Conservation (phyloP, 1,140 invertebrate species). For the Achroia grisella region DNA sequence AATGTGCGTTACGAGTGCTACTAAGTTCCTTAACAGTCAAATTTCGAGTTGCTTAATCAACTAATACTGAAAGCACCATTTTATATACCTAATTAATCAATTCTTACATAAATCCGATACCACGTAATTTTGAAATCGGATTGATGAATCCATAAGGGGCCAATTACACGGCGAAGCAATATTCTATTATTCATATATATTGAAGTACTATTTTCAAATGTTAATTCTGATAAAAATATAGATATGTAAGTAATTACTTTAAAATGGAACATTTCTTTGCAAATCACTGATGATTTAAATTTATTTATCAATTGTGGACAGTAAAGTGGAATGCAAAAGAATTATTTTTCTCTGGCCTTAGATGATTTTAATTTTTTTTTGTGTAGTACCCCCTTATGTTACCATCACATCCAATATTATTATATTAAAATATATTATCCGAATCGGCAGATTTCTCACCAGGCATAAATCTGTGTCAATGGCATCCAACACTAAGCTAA, state of each 20-base stretch:
- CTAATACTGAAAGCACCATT: conserved; percentile 72
- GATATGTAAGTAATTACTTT: too few relatives aligned
- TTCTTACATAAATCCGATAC: conserved; percentile 31
- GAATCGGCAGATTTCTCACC: not conserved
- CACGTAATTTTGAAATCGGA: conserved; percentile 35
- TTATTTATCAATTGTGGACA: too few relatives aligned
- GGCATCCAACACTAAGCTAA: conserved; percentile 56
- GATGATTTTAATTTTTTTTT: too few relatives aligned
- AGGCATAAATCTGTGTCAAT: conserved; percentile 33
- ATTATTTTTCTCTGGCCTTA: too few relatives aligned
- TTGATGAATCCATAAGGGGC: not conserved
- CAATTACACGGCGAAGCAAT: not conserved
- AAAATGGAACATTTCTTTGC: too few relatives aligned
- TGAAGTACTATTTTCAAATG: too few relatives aligned
- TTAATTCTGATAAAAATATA: too few relatives aligned
- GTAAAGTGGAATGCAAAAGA: too few relatives aligned
- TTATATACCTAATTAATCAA: conserved; percentile 53
- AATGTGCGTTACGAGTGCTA: conserved; percentile 44
- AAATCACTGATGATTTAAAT: too few relatives aligned
- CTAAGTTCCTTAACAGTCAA: conserved; percentile 21
- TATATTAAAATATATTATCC: conserved; percentile 10
- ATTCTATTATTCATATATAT: not conserved
- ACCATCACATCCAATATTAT: conserved; percentile 4
- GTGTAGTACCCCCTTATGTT: too few relatives aligned
- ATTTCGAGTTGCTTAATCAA: conserved; percentile 53